Evolutionary conservation across 2,113 vertebrate genomes (phyloP), one percentile per base, ranked within the genome.

Genomic region (Alces alces): DNA sequence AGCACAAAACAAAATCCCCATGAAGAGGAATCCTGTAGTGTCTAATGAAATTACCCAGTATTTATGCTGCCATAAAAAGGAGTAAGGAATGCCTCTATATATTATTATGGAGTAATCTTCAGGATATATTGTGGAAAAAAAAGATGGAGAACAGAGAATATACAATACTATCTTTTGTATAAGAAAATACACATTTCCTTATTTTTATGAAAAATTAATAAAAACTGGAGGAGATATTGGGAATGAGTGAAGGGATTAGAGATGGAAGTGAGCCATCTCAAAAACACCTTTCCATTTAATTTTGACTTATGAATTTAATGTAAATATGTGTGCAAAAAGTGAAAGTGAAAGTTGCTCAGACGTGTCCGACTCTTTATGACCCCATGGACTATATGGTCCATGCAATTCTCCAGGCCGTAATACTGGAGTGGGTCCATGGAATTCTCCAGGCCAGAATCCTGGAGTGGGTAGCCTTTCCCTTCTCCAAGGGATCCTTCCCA

Each of bases 171-270:
- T 2, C n/a, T 61, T 73, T 58, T 43, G 6, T 28, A 30, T 3
- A 87, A 60, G 7, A 91, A 79, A 79, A 79, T 2, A 89, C 15
- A 19, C 33, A 58, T 27, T 39, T 92, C 7, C 47, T 91, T 43
- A 80, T 13, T 89, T 94, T 93, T 86, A 94, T n/a, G 76, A 96
- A 86, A 60, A 94, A 84, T 21, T 39, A 78, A 54, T 73, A n/a
- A 94, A 94, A 95, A 97, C 64, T 80, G 7, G 4, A 33, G 10
- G 2, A 36, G 8, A 58, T 27, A 52, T 4, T 50, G 28, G 33
- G 13, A 96, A 97, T 16, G 19, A 60, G 7, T 47, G 2, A 39
- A 96, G 50, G 9, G 16, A 15, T 60, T 15, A 55, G 23, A 90
- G 52, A 76, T 73, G 15, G 7, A 73, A 83, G 23, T 80, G 33